Conservation (phyloP, 1,140 invertebrate species). For the Anoplolepis gracilipes region DNA sequence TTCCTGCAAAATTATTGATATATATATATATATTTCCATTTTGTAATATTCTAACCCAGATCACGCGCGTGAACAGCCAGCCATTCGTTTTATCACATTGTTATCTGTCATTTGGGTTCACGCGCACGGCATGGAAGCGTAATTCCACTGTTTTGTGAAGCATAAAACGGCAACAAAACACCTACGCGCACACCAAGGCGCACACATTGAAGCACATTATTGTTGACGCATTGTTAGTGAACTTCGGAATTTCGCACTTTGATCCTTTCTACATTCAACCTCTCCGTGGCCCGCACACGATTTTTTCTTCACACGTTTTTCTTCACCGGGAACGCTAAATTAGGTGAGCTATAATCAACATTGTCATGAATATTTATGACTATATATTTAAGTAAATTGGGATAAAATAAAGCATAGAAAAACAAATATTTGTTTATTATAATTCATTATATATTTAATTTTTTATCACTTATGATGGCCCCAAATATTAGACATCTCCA, state of each 20-base stretch:
- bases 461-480: background rate
- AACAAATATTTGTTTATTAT: too few relatives aligned
- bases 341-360: constrained; percentile 4
- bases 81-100: background rate
- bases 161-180: background rate
- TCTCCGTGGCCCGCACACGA: background rate
- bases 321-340: background rate
- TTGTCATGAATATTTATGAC: background rate
- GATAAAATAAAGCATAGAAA: too few relatives aligned
- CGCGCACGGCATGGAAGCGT: background rate
- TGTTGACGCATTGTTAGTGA: background rate
- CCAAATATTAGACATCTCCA: background rate
- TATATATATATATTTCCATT: background rate
- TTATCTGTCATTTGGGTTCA: background rate
- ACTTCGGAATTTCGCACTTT: constrained; percentile 39
- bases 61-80: too few relatives aligned
- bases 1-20: background rate
- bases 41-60: background rate
- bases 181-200: too few relatives aligned
- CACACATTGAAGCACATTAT: background rate
- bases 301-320: too few relatives aligned
- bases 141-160: background rate
- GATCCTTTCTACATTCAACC: background rate
- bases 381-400: too few relatives aligned
- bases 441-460: background rate